A percentile compares a stretch with the other conserved stretches of the same genome.
phyloP scores from a whole-genome alignment of 2,113 vertebrate species.

The human (Homo sapiens) region DNA sequence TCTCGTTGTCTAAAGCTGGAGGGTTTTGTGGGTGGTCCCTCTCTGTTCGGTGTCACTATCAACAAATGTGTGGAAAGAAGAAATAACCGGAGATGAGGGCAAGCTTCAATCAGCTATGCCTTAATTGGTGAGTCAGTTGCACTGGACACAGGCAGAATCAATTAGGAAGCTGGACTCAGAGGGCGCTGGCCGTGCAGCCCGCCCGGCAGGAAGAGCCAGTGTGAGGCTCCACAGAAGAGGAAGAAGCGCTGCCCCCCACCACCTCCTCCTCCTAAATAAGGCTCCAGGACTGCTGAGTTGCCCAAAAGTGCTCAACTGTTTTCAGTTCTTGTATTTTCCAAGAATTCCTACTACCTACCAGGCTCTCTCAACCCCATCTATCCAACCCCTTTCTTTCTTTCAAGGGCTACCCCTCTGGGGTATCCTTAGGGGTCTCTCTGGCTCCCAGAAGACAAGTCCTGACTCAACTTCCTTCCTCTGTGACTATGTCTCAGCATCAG shows the following conservation, averaged over 20 bases:
- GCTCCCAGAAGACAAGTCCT: neutral
- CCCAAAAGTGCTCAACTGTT: neutral
- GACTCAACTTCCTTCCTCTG: neutral
- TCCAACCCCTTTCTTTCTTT: neutral
- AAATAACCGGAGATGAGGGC: neutral
- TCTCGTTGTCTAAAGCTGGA: slow-evolving; percentile 4
- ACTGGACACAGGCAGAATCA: slow-evolving; percentile 13
- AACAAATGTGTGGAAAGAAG: slow-evolving; percentile 9
- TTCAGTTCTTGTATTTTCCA: neutral
- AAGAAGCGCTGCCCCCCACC: neutral
- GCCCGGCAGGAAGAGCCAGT: neutral
- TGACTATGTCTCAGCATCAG: neutral
- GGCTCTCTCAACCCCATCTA: neutral
- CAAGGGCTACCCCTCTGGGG: neutral
- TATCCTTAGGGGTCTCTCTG: neutral
- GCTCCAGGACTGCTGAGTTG: neutral
- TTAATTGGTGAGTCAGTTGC: neutral
- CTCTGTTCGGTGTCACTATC: slow-evolving; percentile 53
- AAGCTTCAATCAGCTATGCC: slow-evolving; percentile 21
- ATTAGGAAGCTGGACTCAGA: neutral
- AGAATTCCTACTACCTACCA: neutral
- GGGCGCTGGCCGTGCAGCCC: neutral
- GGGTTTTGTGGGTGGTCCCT: slow-evolving; percentile 55
- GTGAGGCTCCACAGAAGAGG: neutral
- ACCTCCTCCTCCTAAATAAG: neutral